Base-by-base conservation (phyloP, 2,797 vertebrate species). In the Pelodytes ibericus region DNA sequence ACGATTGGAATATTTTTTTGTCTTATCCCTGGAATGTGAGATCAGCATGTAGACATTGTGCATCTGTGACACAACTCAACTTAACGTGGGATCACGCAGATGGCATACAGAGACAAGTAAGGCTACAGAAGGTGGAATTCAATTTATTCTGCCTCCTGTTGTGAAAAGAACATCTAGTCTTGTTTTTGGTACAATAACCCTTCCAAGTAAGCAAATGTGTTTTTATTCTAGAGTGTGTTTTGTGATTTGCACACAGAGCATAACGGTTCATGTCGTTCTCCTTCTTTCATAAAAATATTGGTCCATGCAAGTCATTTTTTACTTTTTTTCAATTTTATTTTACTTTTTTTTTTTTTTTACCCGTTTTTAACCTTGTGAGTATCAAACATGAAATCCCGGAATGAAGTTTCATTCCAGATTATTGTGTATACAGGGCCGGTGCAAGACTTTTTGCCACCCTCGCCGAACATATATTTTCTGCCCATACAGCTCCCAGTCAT, bases 101-200 rank as follows among this genome's bases (percentile, higher is more conserved):
- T 68, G 57, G 73, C 56, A 69, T 61, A 69, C 51, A 24, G 64
- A 62, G 53, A 75, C 61, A 53, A 69, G 59, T 61, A 56, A 56
- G 71, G 64, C 51, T 66, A 53, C 71, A 72, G 51, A 67, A 51
- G 63, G 39, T 78, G 24, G 70, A 78, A 71, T 72, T 78, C 69
- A 72, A 78, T 78, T 72, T 67, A 60, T 78, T 56, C 61, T 39
- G 7, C 69, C 69, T 67, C 75, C 69, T 53, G 69, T 53, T 58
- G 75, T 78, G 75, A 66, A 72, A 72, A 72, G 75, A 72, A 67
- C 62, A 78, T 66, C 62, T 33, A 72, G 53, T 72, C 53, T 72
- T 78, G 69, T 78, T 72, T n/a, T 72, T 67, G 62, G 62, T 78
- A 78, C 72, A 72, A 66, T 72, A 72, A 58, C 53, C 69, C 47